Evolutionary conservation across 2,113 vertebrate species (phyloP), one percentile per base, ranked within the genome.

Genomic region (Caretta caretta): DNA sequence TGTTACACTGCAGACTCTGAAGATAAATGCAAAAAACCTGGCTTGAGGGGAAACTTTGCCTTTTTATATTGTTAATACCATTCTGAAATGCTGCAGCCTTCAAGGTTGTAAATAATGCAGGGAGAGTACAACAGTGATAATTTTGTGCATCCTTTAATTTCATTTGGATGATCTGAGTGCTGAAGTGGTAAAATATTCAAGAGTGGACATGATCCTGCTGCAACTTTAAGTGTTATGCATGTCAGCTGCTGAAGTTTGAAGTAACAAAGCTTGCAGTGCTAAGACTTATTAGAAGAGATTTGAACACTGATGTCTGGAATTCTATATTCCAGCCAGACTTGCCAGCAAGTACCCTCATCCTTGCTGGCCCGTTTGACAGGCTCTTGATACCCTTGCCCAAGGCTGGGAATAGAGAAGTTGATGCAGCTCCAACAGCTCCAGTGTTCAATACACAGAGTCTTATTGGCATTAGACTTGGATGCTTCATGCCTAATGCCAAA

Each of bases 101-200:
- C 38, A 46, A 92, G 87, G 85, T 84, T 95, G 93, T 97, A 96
- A 97, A 96, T 97, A 96, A 97, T 95, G 93, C 95, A 94, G n/a
- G 56, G 80, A 87, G 65, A 86, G 82, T 83, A 81, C 90, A 95
- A 92, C 91, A 94, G 83, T 88, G 88, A 72, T 94, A 87, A 91
- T 93, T 94, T 83, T 88, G 79, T 96, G 86, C 83, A 87, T 86
- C 50, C 49, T 92, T 90, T 97, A 69, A 65, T 89, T 97, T 93
- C 46, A 3, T 91, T 14, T 49, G 5, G 29, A 76, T 48, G 31
- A 14, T 29, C 27, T 86, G 86, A 89, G 42, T 69, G 19, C 56
- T 96, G 27, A 87, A 81, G 69, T 79, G 76, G 83, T 95, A 53
- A 97, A 96, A 97, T 84, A 91, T 94, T 97, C 75, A 94, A 10